A percentile compares a stretch with the other conserved stretches of the same genome.
Conservation (phyloP, 2,888 invertebrate species). For the Acronicta alni region DNA sequence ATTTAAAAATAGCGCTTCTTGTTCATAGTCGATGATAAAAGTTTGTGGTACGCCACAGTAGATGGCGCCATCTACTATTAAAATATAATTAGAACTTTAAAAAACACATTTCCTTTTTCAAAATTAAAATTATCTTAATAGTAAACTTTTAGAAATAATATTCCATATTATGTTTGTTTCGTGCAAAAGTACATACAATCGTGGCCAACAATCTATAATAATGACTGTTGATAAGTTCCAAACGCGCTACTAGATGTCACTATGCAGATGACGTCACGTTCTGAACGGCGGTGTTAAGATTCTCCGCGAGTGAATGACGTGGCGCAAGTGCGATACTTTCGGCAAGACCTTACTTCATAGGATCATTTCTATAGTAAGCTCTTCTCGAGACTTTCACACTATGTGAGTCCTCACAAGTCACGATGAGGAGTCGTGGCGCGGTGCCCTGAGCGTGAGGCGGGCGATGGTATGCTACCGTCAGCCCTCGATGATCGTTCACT, state of each 20-base stretch:
- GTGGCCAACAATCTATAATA: no score
- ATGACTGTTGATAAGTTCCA: neutral
- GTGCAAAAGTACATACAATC: neutral
- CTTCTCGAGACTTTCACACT: slow-evolving; percentile 38
- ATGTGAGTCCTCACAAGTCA: slow-evolving; percentile 32
- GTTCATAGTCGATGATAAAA: no score
- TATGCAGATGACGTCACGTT: slow-evolving; percentile 11
- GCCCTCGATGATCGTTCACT: slow-evolving; percentile 39
- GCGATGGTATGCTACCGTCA: slow-evolving; percentile 25
- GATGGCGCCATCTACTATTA: neutral
- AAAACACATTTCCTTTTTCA: neutral
- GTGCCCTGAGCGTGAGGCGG: slow-evolving; percentile 40
- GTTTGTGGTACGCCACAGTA: neutral
- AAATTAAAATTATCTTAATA: neutral
- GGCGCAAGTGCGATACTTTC: neutral
- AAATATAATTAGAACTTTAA: neutral
- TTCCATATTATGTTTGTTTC: neutral
- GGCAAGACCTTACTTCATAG: slow-evolving; percentile 37
- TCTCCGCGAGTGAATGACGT: slow-evolving; percentile 10
- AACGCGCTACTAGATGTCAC: slow-evolving; percentile 11
- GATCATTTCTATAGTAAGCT: slow-evolving; percentile 36
- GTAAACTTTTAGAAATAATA: neutral
- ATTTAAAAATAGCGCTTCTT: neutral
- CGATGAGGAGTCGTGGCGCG: slow-evolving; percentile 38
- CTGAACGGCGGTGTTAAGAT: slow-evolving; percentile 20